phyloP scores from a whole-genome alignment of 2,113 vertebrate genomes.

The Cyprinodon variegatus region DNA sequence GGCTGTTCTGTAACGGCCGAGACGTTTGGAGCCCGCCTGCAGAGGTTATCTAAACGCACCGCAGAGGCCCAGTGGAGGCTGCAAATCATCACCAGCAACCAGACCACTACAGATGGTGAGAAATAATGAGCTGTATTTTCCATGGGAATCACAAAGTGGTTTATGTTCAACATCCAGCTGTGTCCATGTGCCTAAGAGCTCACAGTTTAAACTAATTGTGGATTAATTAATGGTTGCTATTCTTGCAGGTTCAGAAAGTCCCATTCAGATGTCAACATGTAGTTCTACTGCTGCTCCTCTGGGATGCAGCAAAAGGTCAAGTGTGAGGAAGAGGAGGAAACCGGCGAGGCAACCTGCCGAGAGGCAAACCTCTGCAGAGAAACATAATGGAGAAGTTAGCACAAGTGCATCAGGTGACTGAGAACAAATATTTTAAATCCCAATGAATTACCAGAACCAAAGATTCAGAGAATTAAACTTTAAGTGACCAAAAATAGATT shows the following conservation, averaged over 20 bases:
- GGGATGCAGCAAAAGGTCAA: slow-evolving; percentile 70
- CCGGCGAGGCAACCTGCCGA: slow-evolving; percentile 74
- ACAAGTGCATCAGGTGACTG: slow-evolving; percentile 87
- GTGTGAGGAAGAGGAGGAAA: slow-evolving; percentile 79
- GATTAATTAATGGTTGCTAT: not conserved
- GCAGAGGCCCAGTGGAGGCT: slow-evolving; percentile 96
- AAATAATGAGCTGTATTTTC: not conserved
- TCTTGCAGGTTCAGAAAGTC: slow-evolving; percentile 58
- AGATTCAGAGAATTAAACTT: too few species aligned
- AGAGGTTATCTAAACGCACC: slow-evolving; percentile 88
- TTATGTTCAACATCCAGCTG: too few species aligned
- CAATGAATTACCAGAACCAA: too few species aligned
- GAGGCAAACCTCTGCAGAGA: slow-evolving; percentile 77
- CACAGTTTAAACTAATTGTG: not conserved
- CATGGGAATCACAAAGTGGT: too few species aligned
- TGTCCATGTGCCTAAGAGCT: not conserved
- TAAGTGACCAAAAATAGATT: too few species aligned
- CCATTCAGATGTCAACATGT: slow-evolving; percentile 16
- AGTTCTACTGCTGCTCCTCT: slow-evolving; percentile 26
- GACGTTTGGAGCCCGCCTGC: slow-evolving; percentile 80
- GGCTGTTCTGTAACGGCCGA: slow-evolving; percentile 82
- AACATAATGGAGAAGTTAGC: slow-evolving; percentile 86
- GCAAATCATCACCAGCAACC: slow-evolving; percentile 91
- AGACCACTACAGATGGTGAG: slow-evolving; percentile 76
- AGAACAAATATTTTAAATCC: not conserved